A percentile compares a stretch with the other conserved stretches of the same genome.
These are phyloP conservation scores for Eidolon helvum DNA, from an alignment of 2,113 vertebrate genomes.

Conservation along the genomic window DNA sequence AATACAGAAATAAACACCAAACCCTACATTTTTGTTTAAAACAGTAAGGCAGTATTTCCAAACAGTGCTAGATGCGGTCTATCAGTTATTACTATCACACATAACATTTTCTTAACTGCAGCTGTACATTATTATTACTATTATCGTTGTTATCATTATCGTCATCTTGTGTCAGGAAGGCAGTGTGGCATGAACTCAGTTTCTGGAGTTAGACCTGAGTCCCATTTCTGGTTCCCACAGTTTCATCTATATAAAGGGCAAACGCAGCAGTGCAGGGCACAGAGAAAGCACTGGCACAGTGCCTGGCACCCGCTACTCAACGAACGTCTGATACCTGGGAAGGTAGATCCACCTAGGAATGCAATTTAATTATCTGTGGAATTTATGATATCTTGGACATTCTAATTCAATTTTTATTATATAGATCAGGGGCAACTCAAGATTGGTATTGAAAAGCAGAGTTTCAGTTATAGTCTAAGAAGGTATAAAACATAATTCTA, in stretches of 20 bases:
- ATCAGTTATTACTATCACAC: neutral
- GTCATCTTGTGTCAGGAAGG: neutral
- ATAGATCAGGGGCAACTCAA: neutral
- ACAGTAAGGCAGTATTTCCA: neutral
- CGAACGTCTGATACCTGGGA: neutral
- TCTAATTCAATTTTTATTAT: neutral
- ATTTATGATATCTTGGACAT: neutral
- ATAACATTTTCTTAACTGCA: neutral
- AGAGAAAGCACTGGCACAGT: rapidly evolving
- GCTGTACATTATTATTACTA: neutral
- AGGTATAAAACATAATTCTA: neutral
- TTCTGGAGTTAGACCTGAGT: neutral
- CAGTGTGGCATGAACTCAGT: neutral
- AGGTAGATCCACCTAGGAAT: neutral
- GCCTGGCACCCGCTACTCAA: too few species aligned
- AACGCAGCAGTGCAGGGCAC: rapidly evolving
- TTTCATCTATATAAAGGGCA: neutral
- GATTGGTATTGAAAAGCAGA: neutral
- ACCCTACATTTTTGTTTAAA: neutral
- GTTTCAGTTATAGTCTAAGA: neutral
- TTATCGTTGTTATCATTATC: too few species aligned
- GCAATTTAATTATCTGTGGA: neutral
- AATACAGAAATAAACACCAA: neutral
- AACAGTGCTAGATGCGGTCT: neutral
- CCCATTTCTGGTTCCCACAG: neutral